Evolutionary conservation across 2,888 invertebrate genomes (phyloP).

Genomic region (Diachrysia chrysitis): DNA sequence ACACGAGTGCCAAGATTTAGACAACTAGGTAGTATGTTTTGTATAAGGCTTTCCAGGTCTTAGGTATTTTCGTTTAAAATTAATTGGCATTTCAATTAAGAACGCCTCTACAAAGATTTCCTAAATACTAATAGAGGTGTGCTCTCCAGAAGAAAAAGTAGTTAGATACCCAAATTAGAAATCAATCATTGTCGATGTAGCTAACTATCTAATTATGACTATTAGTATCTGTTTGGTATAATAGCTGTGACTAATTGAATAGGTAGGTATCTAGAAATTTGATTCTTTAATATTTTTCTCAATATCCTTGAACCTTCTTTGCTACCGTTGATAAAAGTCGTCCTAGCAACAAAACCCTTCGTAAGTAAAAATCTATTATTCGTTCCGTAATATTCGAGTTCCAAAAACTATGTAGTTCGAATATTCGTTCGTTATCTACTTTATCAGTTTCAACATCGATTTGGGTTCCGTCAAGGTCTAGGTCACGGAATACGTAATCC

Average conservation of each 20-base stretch:
- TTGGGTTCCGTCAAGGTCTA: conserved; percentile 47
- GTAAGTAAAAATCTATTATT: not conserved
- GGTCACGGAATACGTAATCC: conserved; percentile 43
- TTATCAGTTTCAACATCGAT: conserved; percentile 53
- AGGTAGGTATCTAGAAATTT: no score
- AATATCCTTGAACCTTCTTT: not conserved
- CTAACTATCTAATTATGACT: no score
- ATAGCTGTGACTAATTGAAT: no score
- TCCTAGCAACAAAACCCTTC: not conserved
- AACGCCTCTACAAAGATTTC: not conserved
- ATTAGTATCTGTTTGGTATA: no score
- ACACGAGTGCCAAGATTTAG: conserved; percentile 2
- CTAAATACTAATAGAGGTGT: no score
- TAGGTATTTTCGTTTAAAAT: not conserved
- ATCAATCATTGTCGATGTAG: no score
- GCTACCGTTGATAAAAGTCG: not conserved
- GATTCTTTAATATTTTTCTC: no score
- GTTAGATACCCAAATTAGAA: no score
- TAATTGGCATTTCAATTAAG: not conserved
- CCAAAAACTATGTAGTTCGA: conserved; percentile 24
- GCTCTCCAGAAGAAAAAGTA: no score
- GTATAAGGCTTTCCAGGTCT: not conserved
- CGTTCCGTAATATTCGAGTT: not conserved
- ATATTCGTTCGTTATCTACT: conserved; percentile 23
- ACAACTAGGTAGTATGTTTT: not conserved